Percentiles rank a stretch among this genome's conserved stretches.
Conservation (phyloP, 2,113 vertebrate genomes). For the Onychostoma macrolepis region DNA sequence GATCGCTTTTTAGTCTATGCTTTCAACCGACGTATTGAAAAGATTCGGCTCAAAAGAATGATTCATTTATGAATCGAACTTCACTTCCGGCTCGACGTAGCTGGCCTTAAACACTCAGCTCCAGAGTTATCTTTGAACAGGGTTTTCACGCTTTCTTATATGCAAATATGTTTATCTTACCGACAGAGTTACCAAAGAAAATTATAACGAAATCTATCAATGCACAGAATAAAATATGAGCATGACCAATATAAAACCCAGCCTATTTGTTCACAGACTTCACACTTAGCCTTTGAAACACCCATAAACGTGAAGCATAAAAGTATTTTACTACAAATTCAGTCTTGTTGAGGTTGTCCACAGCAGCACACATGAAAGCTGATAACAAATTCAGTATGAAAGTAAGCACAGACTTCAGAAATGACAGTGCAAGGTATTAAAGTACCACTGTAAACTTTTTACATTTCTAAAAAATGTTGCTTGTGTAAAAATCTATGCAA, state of each 20-base stretch:
- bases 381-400: conserved; percentile 19
- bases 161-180: background rate
- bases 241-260: background rate
- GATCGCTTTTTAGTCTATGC: background rate
- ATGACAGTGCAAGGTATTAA: conserved; percentile 33
- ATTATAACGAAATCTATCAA: background rate
- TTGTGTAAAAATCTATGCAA: conserved; percentile 38
- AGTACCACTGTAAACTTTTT: conserved; percentile 28
- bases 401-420: conserved; percentile 26
- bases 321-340: conserved; percentile 29
- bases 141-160: conserved; percentile 1
- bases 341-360: background rate
- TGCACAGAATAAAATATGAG: background rate
- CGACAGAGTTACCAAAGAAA: background rate
- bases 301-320: background rate
- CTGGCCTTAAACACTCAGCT: conserved; percentile 3
- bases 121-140: background rate
- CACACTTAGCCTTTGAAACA: background rate
- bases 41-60: background rate
- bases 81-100: background rate
- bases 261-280: background rate
- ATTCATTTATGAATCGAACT: background rate
- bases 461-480: conserved; percentile 12
- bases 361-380: conserved; percentile 23
- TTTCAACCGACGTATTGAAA: background rate